Percentiles rank a stretch among this genome's conserved stretches.
phyloP scores from a whole-genome alignment of 2,888 invertebrate species.

The Lasioglossum malachurum region DNA sequence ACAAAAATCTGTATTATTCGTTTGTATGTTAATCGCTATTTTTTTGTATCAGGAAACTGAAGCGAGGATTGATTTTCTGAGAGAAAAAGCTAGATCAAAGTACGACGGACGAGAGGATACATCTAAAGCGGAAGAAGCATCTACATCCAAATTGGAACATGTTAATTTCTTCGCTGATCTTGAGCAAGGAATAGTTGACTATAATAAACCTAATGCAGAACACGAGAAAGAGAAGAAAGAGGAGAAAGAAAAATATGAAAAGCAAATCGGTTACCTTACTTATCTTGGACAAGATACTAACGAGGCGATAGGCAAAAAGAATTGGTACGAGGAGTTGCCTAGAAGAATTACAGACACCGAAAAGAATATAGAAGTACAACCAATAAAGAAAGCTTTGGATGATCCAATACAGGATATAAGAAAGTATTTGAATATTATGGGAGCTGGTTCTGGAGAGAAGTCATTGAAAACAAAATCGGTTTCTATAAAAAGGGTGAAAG shows the following conservation, averaged over 20 bases:
- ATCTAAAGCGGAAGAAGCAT: constrained; percentile 67
- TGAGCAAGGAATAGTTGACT: constrained; percentile 89
- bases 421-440: constrained; percentile 85
- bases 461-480: constrained; percentile 50
- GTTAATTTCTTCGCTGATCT: constrained; percentile 95
- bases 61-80: constrained; percentile 90
- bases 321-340: constrained; percentile 95
- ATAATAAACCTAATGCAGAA: constrained; percentile 91
- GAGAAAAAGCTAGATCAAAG: constrained; percentile 88
- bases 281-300: constrained; percentile 97
- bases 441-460: constrained; percentile 58
- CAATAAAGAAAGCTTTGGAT: constrained; percentile 88
- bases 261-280: constrained; percentile 97
- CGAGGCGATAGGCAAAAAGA: constrained; percentile 93
- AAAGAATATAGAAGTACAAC: constrained; percentile 88
- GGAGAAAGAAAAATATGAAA: constrained; percentile 98
- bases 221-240: constrained; percentile 95
- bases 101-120: constrained; percentile 78
- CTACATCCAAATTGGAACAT: constrained; percentile 85
- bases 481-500: constrained; percentile 74
- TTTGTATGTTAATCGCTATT: neutral
- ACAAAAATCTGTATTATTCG: neutral
- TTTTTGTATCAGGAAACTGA: constrained; percentile 90
- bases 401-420: constrained; percentile 92
- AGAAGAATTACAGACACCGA: constrained; percentile 86